phyloP scores from a whole-genome alignment of 1,140 invertebrate genomes.

The Aphaenogaster rudis region DNA sequence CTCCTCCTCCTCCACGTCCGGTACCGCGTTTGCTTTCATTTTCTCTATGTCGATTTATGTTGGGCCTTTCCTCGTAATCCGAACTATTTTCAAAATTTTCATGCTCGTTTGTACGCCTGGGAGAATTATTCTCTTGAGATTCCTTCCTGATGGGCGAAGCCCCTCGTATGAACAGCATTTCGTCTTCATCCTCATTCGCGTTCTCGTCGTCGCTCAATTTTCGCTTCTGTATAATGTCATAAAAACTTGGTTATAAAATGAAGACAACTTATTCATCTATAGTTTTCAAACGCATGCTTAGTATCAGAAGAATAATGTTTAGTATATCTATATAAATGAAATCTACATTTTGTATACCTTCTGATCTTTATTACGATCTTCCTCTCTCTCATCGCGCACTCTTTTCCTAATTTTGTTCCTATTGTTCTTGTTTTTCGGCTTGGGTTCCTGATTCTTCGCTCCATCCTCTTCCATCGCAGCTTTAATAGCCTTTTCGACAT shows the following conservation, averaged over 20 bases:
- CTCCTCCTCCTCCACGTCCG: slow-evolving; percentile 73
- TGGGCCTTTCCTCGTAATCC: slow-evolving; percentile 81
- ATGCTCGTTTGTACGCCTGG: slow-evolving; percentile 80
- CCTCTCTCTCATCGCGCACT: slow-evolving; percentile 86
- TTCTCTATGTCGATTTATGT: slow-evolving; percentile 81
- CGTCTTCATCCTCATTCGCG: slow-evolving; percentile 91
- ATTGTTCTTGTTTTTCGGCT: slow-evolving; percentile 85
- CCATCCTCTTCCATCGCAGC: slow-evolving; percentile 88
- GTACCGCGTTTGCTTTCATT: slow-evolving; percentile 81
- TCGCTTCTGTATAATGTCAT: slow-evolving; percentile 78
- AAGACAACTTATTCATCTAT: not conserved
- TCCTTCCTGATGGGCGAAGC: slow-evolving; percentile 87
- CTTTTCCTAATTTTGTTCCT: slow-evolving; percentile 84
- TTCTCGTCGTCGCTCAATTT: slow-evolving; percentile 86
- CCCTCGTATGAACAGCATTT: slow-evolving; percentile 93
- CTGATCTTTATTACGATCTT: slow-evolving; percentile 85
- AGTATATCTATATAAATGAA: slow-evolving; percentile 14
- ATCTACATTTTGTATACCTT: slow-evolving; percentile 71
- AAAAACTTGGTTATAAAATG: slow-evolving; percentile 54
- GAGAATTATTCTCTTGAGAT: slow-evolving; percentile 78
- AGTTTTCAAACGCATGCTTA: slow-evolving; percentile 14
- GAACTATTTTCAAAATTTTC: slow-evolving; percentile 83
- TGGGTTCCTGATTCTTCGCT: slow-evolving; percentile 87
- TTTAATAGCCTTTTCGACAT: slow-evolving; percentile 92
- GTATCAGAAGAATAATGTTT: slow-evolving; percentile 41